Evolutionary conservation across 2,797 vertebrate genomes (phyloP), one percentile per base, ranked within the genome.

Genomic region (Philypnodon macrostomus): DNA sequence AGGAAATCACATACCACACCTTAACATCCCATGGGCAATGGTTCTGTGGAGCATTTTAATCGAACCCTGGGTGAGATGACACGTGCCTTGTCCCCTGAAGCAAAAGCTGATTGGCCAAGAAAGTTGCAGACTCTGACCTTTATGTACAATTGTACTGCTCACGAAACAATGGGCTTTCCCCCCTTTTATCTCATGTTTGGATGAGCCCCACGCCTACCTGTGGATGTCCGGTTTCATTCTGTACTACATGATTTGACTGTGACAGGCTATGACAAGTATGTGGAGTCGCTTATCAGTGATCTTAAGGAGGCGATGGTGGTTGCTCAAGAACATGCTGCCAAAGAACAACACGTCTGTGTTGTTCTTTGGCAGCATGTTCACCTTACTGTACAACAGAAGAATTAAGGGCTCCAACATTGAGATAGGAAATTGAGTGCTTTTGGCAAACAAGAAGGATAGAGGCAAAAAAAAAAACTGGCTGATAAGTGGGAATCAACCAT

Each of bases 401-500:
- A 64, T 57, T 0, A 67, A 56, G 29, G 73, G 68, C 1, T 5
- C 48, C 2, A 7, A 1, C 10, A 48, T 42, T 9, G 5, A 12
- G 0, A 6, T 53, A 0, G 53, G 53, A 18, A 47, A 54, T 36
- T 17, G 51, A 1, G 52, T 69, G 7, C 12, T 70, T 1, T 4
- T 73, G 0, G 38, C 53, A 2, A 73, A 73, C 33, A 63, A 38
- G 17, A 49, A 18, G 1, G 55, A 67, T 2, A 58, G 49, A 1
- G 66, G 63, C n/a, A n/a, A n/a, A n/a, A n/a, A n/a, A n/a, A n/a
- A n/a, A n/a, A n/a, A n/a, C n/a, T n/a, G n/a, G n/a, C 53, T 4
- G 57, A 70, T 11, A 0, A 13, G 1, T 64, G 63, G 67, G 50
- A 71, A 13, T 65, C 63, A 2, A 57, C 53, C 1, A 13, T 68